Conservation (phyloP, 2,113 vertebrate genomes). For the Camarhynchus parvulus region DNA sequence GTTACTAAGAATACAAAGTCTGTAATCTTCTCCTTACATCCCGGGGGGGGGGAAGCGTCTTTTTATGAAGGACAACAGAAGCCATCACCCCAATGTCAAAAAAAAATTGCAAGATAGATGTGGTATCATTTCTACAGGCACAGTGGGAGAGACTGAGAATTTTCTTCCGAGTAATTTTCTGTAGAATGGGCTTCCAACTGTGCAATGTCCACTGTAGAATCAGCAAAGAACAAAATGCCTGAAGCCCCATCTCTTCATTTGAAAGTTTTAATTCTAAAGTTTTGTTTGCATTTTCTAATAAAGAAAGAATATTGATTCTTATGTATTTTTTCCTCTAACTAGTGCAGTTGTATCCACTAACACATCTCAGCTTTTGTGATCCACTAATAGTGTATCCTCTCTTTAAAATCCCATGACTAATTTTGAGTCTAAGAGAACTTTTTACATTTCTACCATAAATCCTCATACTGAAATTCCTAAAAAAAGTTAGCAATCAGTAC, state of each 20-base stretch:
- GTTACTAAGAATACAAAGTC: not conserved
- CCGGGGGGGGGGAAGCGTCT: not conserved
- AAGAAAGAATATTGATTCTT: not conserved
- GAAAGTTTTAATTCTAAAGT: slow-evolving; percentile 9
- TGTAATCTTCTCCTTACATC: not conserved
- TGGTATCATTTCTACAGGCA: slow-evolving; percentile 15
- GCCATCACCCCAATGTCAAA: not conserved
- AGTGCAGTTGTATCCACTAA: not conserved
- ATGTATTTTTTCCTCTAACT: not conserved
- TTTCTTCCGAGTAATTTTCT: slow-evolving; percentile 48
- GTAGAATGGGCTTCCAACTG: not conserved
- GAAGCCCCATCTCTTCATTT: not conserved
- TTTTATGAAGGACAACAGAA: not conserved
- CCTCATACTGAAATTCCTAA: not conserved
- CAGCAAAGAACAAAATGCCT: not conserved
- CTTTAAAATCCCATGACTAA: not conserved
- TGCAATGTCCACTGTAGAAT: not conserved
- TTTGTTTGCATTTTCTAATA: not conserved
- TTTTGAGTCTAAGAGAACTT: not conserved
- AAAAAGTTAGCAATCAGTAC: not conserved
- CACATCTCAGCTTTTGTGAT: not conserved
- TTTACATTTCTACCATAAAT: not conserved
- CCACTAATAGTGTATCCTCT: not conserved
- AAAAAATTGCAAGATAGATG: slow-evolving; percentile 25
- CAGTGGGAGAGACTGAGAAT: slow-evolving; percentile 1